Percentiles rank a stretch among this genome's conserved stretches.
These are phyloP conservation scores for Tringa solitaria DNA, from an alignment of 2,113 vertebrate species.

Conservation along the genomic window DNA sequence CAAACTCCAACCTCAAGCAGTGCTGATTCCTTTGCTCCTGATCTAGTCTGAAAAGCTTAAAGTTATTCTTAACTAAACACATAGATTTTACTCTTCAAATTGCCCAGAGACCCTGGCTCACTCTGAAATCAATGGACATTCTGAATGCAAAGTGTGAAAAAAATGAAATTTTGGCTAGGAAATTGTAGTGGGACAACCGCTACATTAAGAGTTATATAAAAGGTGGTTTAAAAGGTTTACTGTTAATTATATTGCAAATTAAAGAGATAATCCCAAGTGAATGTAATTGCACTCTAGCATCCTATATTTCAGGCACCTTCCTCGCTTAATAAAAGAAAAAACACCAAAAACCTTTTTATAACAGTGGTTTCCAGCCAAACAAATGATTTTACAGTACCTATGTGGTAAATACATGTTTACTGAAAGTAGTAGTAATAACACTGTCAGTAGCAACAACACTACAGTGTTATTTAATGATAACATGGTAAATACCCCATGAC, in stretches of 20 bases:
- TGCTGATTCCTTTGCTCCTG: not conserved
- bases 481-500: not conserved
- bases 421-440: not conserved
- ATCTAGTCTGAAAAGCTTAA: not conserved
- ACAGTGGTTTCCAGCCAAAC: not conserved
- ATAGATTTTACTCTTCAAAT: not conserved
- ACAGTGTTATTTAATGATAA: not conserved
- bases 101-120: not conserved
- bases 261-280: not conserved
- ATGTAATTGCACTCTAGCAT: not conserved
- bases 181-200: not conserved
- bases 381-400: not conserved
- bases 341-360: not conserved
- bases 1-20: not conserved
- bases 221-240: not conserved
- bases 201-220: not conserved
- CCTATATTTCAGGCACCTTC: not conserved
- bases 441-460: not conserved
- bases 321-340: not conserved
- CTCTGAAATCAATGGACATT: not conserved
- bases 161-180: not conserved
- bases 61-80: not conserved
- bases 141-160: not conserved
- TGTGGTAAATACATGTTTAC: not conserved
- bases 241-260: not conserved